Evolutionary conservation across 2,797 vertebrate species (phyloP), one percentile per base, ranked within the genome.

Genomic region (Lithobates pipiens): DNA sequence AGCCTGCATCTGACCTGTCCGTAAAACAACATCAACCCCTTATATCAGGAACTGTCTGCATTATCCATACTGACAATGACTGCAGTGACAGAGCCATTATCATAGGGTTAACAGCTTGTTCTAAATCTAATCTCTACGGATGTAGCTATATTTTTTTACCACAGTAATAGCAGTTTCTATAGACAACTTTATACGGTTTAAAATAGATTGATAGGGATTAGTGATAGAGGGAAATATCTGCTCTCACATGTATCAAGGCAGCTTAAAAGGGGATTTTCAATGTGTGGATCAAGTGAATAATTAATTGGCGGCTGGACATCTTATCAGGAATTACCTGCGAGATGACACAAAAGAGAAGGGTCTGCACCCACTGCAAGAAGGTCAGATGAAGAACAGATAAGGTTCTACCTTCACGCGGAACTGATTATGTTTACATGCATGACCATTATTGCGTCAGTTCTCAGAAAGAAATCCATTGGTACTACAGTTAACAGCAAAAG

Each of bases 151-250:
- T 78, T 44, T 68, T 50, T 50, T 69, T 16, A 10, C 10, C 5
- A 32, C 23, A n/a, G 67, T 70, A 54, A 71, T 57, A 25, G 13
- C 46, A 71, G 46, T 16, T 21, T 15, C 44, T 39, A 70, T 71
- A 39, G 44, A 80, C 46, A 61, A 27, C 13, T 73, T 32, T 81
- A 39, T 73, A 73, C 21, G 10, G 69, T 73, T 57, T 42, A 4
- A 32, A 34, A 42, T 72, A 61, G 69, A 81, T 61, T 72, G 69
- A 73, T 81, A 73, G 68, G 32, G 50, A 81, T 80, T 80, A 80
- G 79, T 21, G 79, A 61, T 71, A 16, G 44, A 71, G 71, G 27
- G 5, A 29, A 67, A 73, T 44, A 34, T 80, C 32, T 36, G 69
- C 46, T 80, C 46, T 57, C 69, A 27, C 44, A 18, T 80, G 79